These are phyloP conservation scores for Sycophila sp. DNA, from an alignment of 1,140 invertebrate species.

Conservation along the genomic window DNA sequence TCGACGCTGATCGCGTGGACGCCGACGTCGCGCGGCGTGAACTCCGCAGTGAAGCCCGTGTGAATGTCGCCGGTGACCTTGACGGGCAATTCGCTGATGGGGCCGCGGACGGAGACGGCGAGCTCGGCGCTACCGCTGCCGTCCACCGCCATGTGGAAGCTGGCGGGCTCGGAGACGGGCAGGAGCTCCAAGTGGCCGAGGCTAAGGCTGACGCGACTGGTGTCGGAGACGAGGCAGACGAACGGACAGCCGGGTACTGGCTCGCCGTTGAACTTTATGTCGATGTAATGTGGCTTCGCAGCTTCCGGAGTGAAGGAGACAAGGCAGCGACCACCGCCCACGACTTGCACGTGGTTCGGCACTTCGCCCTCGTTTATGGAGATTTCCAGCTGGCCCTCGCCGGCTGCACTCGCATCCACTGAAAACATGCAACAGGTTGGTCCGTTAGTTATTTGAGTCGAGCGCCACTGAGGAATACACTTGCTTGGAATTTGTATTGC, in stretches of 20 bases:
- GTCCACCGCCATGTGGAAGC: constrained; percentile 90
- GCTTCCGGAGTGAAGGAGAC: constrained; percentile 96
- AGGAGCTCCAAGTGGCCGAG: constrained; percentile 85
- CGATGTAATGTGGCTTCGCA: constrained; percentile 91
- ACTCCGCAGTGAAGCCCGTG: constrained; percentile 88
- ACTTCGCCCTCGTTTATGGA: constrained; percentile 98
- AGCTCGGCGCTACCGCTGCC: constrained; percentile 86
- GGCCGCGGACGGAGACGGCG: constrained; percentile 85
- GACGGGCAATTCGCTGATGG: constrained; percentile 81
- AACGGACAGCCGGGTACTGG: constrained; percentile 94
- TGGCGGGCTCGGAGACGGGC: constrained; percentile 86
- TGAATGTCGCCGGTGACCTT: constrained; percentile 89
- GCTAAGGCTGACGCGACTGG: constrained; percentile 81
- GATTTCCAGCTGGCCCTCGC: constrained; percentile 97
- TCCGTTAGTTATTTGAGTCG: no score
- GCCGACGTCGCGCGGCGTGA: constrained; percentile 89
- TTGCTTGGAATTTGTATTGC: no score
- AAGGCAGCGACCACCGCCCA: constrained; percentile 92
- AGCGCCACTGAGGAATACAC: no score
- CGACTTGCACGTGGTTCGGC: constrained; percentile 95
- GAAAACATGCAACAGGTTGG: constrained; percentile 57
- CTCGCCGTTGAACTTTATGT: constrained; percentile 98
- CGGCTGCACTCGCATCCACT: constrained; percentile 96
- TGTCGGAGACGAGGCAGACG: constrained; percentile 82
- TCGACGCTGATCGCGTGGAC: constrained; percentile 89